Evolutionary conservation across 1,140 invertebrate species (phyloP).

Genomic region (Pemphigus obesinymphae): DNA sequence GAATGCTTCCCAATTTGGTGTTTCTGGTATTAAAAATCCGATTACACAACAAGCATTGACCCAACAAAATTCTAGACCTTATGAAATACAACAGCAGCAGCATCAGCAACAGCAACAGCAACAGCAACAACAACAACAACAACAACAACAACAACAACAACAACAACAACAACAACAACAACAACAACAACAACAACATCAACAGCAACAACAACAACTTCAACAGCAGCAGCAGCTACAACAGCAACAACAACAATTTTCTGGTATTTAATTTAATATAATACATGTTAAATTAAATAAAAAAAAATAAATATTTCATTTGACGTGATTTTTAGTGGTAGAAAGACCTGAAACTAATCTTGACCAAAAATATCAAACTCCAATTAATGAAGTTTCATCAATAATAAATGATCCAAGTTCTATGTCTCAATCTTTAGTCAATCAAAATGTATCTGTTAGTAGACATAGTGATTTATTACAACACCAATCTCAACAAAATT

Average conservation of each 20-base stretch:
- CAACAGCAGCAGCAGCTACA: slow-evolving; percentile 46
- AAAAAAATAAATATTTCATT: background rate
- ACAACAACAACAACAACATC: slow-evolving; percentile 39
- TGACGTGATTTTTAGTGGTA: background rate
- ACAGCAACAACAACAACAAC: slow-evolving; percentile 45
- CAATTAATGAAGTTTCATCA: slow-evolving; percentile 32
- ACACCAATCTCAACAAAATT: slow-evolving; percentile 30
- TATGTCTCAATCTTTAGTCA: slow-evolving; percentile 1
- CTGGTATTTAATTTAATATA: background rate
- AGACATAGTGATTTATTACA: slow-evolving; percentile 26
- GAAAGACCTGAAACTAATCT: slow-evolving; percentile 14
- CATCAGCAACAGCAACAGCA: slow-evolving; percentile 45
- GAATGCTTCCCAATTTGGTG: slow-evolving; percentile 20
- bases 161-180: slow-evolving; percentile 47
- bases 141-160: slow-evolving; percentile 44
- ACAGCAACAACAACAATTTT: slow-evolving; percentile 16
- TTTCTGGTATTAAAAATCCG: slow-evolving; percentile 29
- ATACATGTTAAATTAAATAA: background rate
- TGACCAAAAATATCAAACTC: slow-evolving; percentile 21
- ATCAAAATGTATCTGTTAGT: slow-evolving; percentile 21
- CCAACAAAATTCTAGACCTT: slow-evolving; percentile 39
- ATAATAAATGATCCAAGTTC: slow-evolving; percentile 31
- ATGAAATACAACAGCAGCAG: slow-evolving; percentile 43
- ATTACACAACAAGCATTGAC: slow-evolving; percentile 35
- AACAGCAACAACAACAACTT: slow-evolving; percentile 42